A percentile compares a stretch with the other conserved stretches of the same genome.
These are phyloP conservation scores for Columba guinea DNA, from an alignment of 2,797 vertebrate species.

Conservation along the genomic window DNA sequence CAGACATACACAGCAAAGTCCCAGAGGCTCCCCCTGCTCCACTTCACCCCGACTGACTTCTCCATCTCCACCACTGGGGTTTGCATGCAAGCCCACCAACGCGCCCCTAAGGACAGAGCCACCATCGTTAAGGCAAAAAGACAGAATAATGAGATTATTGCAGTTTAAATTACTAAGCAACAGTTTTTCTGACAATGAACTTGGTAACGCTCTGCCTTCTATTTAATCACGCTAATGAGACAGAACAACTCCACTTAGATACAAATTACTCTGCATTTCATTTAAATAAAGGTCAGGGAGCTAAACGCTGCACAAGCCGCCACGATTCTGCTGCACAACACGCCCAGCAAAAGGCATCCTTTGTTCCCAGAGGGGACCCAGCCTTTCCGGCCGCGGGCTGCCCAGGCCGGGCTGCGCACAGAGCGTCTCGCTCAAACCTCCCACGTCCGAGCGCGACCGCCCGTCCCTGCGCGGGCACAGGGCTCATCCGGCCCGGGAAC, in stretches of 20 bases:
- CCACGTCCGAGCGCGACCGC: fast-evolving
- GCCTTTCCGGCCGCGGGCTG: background rate
- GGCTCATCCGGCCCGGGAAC: background rate
- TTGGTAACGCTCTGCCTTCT: background rate
- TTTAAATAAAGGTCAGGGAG: constrained; percentile 45
- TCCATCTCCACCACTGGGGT: background rate
- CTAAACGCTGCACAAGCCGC: background rate
- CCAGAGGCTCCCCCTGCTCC: fast-evolving
- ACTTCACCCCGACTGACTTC: background rate
- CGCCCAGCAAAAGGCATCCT: background rate
- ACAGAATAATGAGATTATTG: constrained; percentile 19
- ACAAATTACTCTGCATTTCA: constrained; percentile 37
- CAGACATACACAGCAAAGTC: fast-evolving
- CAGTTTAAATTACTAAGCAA: constrained; percentile 47
- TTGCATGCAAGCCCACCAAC: background rate
- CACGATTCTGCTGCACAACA: background rate
- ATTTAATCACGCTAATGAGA: constrained; percentile 49
- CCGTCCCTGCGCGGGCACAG: background rate
- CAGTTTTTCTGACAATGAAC: constrained; percentile 47
- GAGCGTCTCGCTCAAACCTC: background rate
- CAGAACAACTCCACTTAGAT: background rate
- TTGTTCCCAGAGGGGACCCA: background rate
- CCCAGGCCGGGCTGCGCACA: background rate
- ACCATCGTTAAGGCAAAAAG: background rate
- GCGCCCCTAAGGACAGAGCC: background rate